Base-by-base conservation (phyloP, 2,797 vertebrate genomes). In the Catharus ustulatus region DNA sequence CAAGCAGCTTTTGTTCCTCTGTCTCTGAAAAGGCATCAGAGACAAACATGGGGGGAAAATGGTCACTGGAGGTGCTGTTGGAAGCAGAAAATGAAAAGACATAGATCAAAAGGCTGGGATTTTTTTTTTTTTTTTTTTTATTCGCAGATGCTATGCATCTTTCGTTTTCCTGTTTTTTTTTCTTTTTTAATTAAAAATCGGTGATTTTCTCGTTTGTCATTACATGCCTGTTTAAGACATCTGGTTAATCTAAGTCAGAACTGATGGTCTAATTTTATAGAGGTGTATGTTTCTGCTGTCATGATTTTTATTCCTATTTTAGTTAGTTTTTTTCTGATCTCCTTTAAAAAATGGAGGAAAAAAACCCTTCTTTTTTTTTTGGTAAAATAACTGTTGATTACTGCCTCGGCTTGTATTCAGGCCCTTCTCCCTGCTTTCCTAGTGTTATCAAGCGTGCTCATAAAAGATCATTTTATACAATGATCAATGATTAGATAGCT, bases 281-380 rank as follows among this genome's bases (percentile, higher is more conserved):
- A 93, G 38, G 21, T 85, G 43, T 45, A 71, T 82, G 57, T 92
- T 96, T 92, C 68, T 93, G 88, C 79, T 95, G 69, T 62, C 57
- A 83, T 81, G 76, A 92, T 84, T 96, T 94, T 94, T 89, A 42
- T 89, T 96, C 76, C 84, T 81, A 68, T 45, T 94, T 91, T 42
- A 46, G 23, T 72, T 61, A 45, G 12, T 16, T 4, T 89, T 71
- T 73, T 84, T 89, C 51, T 66, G 26, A 74, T 66, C 26, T 64
- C 77, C 40, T 75, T 83, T 75, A 52, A 63, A 74, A 91, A 86
- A 46, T 9, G 8, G 15, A 62, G 43, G 6, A 7, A 64, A 59
- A 46, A 26, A 4, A 10, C 0, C 11, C 3, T 32, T n/a, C 1
- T 3, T 54, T 77, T 4, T 54, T 77, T 89, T 89, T 84, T n/a